Base-by-base conservation (phyloP, 1,140 invertebrate species). In the Drosophila arawakana region DNA sequence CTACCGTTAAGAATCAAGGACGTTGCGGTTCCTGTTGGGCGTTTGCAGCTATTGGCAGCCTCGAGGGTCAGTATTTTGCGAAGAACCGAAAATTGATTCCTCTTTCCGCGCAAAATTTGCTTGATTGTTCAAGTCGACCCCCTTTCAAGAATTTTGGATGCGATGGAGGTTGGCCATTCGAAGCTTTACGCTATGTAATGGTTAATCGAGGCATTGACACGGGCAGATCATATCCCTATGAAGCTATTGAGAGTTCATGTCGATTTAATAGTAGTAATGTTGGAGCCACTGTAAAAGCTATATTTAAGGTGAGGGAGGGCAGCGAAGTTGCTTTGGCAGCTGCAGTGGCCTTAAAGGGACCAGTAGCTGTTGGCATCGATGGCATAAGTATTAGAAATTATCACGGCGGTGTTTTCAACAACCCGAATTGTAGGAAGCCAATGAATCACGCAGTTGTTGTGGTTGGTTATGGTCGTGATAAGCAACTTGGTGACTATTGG, bases 1-100 rank as follows among this genome's bases (percentile, higher is more conserved):
- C 18, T 21, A 21, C 1, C 18, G 18, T 21, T 1, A 98, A 98
- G 93, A 95, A 98, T 93, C 98, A 99, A 94, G 96, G 70, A 4
- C 0, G 11, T 78, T 98, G 98, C 93, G 97, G 97, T 50, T 97
- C 97, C 1, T 98, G 97, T 93, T 99, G 97, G 97, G 95, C 97
- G 62, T 98, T 99, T 93, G 96, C 96, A 72, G 93, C 96, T 2
- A 99, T 97, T 78, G 98, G 95, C 15, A 93, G 96, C 0, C 91
- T 97, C 47, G 96, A 97, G 93, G 96, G 96, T 21, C 96, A 96
- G 82, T 92, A 94, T 60, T 94, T 94, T 73, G 92, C 94, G 30
- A 93, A 94, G 67, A 94, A 93, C 13, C 93, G 94, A 47, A 92
- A 93, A 52, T 92, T 98, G 1, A 93, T 97, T 0, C 96, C 96